Percentiles rank a stretch among this genome's conserved stretches.
phyloP scores from a whole-genome alignment of 2,888 invertebrate species.

The Cephonodes hylas region DNA sequence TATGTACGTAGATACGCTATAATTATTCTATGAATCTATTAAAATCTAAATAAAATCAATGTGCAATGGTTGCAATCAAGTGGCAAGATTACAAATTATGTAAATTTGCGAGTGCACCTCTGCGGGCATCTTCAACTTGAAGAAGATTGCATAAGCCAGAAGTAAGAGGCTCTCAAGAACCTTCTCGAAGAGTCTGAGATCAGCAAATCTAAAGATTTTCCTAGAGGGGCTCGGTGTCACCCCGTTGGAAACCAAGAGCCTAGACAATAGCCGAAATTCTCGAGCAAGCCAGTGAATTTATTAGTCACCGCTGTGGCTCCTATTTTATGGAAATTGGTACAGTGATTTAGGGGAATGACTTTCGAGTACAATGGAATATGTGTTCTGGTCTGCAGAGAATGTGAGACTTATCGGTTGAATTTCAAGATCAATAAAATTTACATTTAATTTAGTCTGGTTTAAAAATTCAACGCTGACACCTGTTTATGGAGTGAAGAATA shows the following conservation, averaged over 20 bases:
- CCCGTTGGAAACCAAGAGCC: neutral
- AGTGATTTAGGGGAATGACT: neutral
- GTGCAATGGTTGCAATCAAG: neutral
- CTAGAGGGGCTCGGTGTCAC: neutral
- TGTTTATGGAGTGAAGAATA: no score
- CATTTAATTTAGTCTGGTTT: no score
- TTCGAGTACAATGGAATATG: neutral
- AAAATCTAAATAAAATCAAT: neutral
- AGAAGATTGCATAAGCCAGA: slow-evolving; percentile 1
- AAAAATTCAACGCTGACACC: no score
- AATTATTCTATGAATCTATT: neutral
- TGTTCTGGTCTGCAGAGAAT: neutral
- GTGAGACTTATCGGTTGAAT: neutral
- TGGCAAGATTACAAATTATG: slow-evolving; percentile 4
- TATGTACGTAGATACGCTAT: neutral
- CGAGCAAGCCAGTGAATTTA: slow-evolving; percentile 2
- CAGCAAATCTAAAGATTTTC: neutral
- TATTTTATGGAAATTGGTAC: slow-evolving; percentile 11
- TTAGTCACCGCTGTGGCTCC: neutral
- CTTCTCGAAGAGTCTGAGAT: neutral
- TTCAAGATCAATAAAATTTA: no score
- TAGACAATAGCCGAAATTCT: slow-evolving; percentile 4
- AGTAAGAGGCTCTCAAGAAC: neutral
- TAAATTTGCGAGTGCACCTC: neutral
- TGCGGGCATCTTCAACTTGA: neutral